Evolutionary conservation across 92 coral and sea anemone genomes (phyloP), one percentile per base, ranked within the genome.

Genomic region (Phenganax marumi): DNA sequence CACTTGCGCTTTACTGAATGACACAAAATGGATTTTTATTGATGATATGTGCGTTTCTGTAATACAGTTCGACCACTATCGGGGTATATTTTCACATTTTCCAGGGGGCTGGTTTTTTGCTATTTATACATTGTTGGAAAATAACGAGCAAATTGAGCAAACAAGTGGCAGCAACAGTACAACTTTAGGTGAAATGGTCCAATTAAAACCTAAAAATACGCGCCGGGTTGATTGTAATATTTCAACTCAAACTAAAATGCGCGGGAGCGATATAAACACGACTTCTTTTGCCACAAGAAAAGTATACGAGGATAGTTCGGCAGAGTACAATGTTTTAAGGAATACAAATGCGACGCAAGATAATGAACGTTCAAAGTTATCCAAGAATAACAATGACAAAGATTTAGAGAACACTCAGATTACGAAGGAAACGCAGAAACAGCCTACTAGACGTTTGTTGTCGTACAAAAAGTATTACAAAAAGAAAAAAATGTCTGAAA

Each of bases 91-190:
- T 63, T 58, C 54, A 62, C 66, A 82, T 66, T 81, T 86, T 86
- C 52, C 86, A 73, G 81, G 81, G 75, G 86, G 86, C 60, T 86
- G 89, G 77, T 86, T 86, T 65, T 82, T 86, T 25, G 17, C 86
- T 50, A 60, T 86, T 56, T 56, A 56, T 19, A 56, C 63, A 56
- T 56, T 56, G 63, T 14, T 56, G 63, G 63, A 19, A 13, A 13
- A 56, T 13, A 56, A 56, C 16, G 21, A 56, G 63, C 21, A 56
- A 56, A 56, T 13, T 19, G 21, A 19, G 16, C 21, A 56, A 19
- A 19, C 21, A 19, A 19, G 21, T 13, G 8, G 7, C 63, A 13
- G 17, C 16, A 56, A 19, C 16, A 13, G 63, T 56, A 13, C 16
- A 14, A 56, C 17, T 13, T 56, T 13, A 56, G 16, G 16, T 56